phyloP scores from a whole-genome alignment of 2,888 invertebrate genomes.

The Crematogaster levior region DNA sequence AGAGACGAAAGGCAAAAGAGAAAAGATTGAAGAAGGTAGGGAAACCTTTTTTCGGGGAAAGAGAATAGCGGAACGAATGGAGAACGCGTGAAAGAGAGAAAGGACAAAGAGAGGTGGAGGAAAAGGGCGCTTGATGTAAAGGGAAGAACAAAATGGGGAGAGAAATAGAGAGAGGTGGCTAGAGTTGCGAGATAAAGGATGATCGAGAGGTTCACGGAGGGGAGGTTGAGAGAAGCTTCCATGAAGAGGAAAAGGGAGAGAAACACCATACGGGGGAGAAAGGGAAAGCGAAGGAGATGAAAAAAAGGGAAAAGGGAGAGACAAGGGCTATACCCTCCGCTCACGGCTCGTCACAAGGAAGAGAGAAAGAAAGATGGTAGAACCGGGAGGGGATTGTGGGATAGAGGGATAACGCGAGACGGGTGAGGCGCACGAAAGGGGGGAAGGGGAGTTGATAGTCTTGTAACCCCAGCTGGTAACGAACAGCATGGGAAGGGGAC shows the following conservation, averaged over 20 bases:
- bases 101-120: not conserved
- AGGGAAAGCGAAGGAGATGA: constrained; percentile 30
- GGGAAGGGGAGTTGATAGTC: constrained; percentile 58
- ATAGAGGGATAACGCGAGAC: constrained; percentile 42
- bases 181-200: constrained; percentile 47
- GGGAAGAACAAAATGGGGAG: constrained; percentile 32
- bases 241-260: constrained; percentile 9
- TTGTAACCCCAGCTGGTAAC: constrained; percentile 70
- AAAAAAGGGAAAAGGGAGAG: not conserved
- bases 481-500: constrained; percentile 40
- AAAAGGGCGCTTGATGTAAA: not conserved
- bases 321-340: constrained; percentile 5
- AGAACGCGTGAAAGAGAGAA: constrained; percentile 41
- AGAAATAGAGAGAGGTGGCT: constrained; percentile 1
- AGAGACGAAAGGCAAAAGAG: not conserved
- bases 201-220: constrained; percentile 3
- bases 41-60: constrained; percentile 28
- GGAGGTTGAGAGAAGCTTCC: not conserved
- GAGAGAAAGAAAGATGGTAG: constrained; percentile 6
- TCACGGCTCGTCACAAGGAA: not conserved
- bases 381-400: not conserved
- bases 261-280: not conserved
- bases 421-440: constrained; percentile 57
- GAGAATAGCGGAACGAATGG: constrained; percentile 7
- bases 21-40: constrained; percentile 9